A percentile compares a stretch with the other conserved stretches of the same genome.
These are phyloP conservation scores for Thinocorus orbignyianus DNA, from an alignment of 2,113 vertebrate species.

Conservation along the genomic window DNA sequence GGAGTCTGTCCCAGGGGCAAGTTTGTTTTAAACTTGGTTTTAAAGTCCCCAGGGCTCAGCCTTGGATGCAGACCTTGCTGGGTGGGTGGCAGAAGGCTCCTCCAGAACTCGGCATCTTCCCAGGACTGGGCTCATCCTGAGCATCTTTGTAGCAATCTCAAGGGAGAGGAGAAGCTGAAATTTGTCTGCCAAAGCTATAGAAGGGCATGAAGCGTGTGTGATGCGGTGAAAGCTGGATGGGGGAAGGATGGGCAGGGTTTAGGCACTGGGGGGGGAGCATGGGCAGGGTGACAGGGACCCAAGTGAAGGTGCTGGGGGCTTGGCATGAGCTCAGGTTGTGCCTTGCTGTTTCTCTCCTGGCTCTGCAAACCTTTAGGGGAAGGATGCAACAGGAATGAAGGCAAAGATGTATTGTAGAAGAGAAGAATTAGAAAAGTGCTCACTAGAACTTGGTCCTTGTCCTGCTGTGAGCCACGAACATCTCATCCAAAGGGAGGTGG, in stretches of 20 bases:
- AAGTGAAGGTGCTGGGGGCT: not conserved
- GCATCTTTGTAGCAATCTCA: not conserved
- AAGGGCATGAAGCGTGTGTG: not conserved
- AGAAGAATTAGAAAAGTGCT: not conserved
- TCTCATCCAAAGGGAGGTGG: not conserved
- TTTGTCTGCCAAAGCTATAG: not conserved
- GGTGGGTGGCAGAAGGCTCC: not conserved
- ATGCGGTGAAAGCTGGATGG: not conserved
- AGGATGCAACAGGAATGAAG: not conserved
- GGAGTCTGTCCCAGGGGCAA: not conserved
- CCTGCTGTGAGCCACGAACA: not conserved
- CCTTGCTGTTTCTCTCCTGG: not conserved
- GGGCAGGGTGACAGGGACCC: not conserved
- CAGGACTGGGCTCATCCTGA: not conserved
- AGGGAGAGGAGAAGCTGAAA: not conserved
- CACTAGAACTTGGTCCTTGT: not conserved
- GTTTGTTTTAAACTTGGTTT: not conserved
- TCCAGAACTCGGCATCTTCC: not conserved
- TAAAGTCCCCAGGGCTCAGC: not conserved
- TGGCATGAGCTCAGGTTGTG: too few species aligned
- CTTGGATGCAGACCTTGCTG: not conserved
- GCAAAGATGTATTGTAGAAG: not conserved
- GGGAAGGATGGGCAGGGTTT: not conserved
- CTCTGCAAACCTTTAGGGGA: not conserved
- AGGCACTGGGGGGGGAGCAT: not conserved